Conservation (phyloP, 1,140 invertebrate species). For the Trichomalopsis sarcophagae region DNA sequence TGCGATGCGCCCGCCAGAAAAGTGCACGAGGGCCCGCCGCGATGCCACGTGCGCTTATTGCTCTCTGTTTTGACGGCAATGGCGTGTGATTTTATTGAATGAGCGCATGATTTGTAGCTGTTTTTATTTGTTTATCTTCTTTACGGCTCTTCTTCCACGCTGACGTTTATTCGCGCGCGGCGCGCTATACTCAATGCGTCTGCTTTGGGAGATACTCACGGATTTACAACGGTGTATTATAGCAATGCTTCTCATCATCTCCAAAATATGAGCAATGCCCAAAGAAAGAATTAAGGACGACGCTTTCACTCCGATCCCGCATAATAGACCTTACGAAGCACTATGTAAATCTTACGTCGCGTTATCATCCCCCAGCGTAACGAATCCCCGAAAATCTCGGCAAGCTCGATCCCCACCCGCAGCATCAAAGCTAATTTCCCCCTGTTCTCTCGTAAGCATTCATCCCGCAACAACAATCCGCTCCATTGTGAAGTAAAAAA, state of each 20-base stretch:
- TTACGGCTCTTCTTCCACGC: not conserved
- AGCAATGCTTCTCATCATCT: not conserved
- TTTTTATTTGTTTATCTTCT: slow-evolving; percentile 12
- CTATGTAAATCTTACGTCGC: not conserved
- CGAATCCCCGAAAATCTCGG: not conserved
- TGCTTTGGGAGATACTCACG: not conserved
- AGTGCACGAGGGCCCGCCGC: not conserved
- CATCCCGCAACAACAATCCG: not conserved
- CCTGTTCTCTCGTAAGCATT: not conserved
- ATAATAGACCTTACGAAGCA: slow-evolving; percentile 1
- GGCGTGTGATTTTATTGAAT: not conserved
- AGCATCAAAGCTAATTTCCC: not conserved
- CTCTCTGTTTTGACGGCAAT: not conserved
- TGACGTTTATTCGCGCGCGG: too few relatives aligned
- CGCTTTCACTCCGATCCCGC: not conserved
- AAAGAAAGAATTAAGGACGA: not conserved
- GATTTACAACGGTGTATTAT: not conserved
- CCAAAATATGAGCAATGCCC: not conserved
- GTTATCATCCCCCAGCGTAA: not conserved
- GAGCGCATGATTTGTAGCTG: not conserved
- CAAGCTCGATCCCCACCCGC: too few relatives aligned
- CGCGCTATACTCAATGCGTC: not conserved
- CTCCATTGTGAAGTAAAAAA: slow-evolving; percentile 5
- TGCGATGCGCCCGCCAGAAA: not conserved
- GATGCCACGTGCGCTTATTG: not conserved